These are phyloP conservation scores for Notiomystis cincta DNA, from an alignment of 2,113 vertebrate species.

Conservation along the genomic window DNA sequence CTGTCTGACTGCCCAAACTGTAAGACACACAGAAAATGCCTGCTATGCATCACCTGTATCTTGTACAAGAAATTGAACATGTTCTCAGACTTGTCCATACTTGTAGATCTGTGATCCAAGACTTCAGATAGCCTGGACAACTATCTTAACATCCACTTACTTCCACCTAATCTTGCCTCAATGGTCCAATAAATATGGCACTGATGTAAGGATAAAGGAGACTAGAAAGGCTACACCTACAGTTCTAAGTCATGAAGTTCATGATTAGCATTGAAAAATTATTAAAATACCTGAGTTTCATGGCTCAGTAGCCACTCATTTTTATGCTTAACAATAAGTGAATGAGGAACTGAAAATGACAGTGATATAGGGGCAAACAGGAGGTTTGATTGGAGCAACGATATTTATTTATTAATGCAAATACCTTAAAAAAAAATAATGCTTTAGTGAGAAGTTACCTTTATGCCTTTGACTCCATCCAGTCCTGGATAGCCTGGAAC, in stretches of 20 bases:
- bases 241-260: not conserved
- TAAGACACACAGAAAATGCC: not conserved
- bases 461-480: constrained; percentile 74
- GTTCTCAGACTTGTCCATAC: not conserved
- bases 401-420: not conserved
- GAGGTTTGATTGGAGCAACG: not conserved
- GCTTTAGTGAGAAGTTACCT: constrained; percentile 72
- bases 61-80: not conserved
- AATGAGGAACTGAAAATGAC: not conserved
- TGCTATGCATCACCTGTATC: not conserved
- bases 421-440: not conserved
- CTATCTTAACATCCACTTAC: not conserved
- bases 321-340: not conserved
- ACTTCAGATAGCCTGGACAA: not conserved
- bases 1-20: not conserved
- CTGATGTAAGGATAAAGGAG: not conserved
- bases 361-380: not conserved
- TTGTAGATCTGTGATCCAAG: not conserved
- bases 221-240: not conserved
- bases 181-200: not conserved
- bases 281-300: not conserved
- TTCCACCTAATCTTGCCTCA: not conserved
- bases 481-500: constrained; percentile 72
- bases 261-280: not conserved
- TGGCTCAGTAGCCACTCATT: not conserved